phyloP scores from a whole-genome alignment of 2,888 invertebrate genomes.

The Neocrepidodera transversa region DNA sequence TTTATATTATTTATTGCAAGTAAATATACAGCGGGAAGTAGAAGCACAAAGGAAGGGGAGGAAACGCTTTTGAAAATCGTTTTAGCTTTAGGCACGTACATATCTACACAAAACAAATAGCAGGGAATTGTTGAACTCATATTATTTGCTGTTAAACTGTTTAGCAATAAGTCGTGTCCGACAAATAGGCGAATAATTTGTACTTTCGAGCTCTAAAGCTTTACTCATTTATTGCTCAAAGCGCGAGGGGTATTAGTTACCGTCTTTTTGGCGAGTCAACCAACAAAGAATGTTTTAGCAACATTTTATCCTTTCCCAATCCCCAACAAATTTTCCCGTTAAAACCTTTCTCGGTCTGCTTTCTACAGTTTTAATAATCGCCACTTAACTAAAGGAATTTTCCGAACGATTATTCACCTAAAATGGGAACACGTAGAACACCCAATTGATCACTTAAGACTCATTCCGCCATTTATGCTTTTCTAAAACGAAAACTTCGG shows the following conservation, averaged over 20 bases:
- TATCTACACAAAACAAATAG: conserved; percentile 1
- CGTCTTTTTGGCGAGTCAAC: background rate
- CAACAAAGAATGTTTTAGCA: conserved; percentile 1
- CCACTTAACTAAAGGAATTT: conserved; percentile 9
- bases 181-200: conserved; percentile 1
- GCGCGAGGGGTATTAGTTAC: background rate
- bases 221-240: background rate
- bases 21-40: no score
- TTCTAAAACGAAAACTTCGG: conserved; percentile 8
- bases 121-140: background rate
- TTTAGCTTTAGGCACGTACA: background rate
- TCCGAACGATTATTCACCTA: conserved; percentile 1
- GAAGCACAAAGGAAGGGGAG: no score
- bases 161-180: conserved; percentile 1
- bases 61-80: background rate
- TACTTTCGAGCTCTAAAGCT: background rate
- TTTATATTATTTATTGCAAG: no score
- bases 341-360: background rate
- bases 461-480: conserved; percentile 39
- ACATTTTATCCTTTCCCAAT: conserved; percentile 1
- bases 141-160: conserved; percentile 1
- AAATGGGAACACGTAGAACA: conserved; percentile 10
- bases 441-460: conserved; percentile 42
- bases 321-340: background rate
- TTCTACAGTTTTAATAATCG: conserved; percentile 7